Evolutionary conservation across 2,113 vertebrate species (phyloP).

Genomic region (Ardeotis arabs): DNA sequence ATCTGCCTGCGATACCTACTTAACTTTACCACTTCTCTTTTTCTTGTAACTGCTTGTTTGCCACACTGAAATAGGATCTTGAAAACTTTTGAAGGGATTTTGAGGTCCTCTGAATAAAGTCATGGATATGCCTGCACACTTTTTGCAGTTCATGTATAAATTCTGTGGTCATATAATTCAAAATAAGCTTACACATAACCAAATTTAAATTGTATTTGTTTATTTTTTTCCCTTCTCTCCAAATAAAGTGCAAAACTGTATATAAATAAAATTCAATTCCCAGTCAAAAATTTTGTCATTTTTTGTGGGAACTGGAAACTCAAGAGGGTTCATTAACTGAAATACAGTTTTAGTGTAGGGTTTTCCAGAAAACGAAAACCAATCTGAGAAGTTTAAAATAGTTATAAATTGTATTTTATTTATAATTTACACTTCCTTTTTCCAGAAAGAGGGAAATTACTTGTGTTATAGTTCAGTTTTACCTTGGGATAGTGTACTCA

Average conservation of each 20-base stretch:
- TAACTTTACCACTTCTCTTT: neutral
- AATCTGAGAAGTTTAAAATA: neutral
- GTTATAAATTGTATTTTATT: neutral
- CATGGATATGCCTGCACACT: rapidly evolving
- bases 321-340: neutral
- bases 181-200: neutral
- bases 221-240: neutral
- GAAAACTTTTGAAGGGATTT: neutral
- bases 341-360: neutral
- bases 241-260: neutral
- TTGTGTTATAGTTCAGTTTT: neutral
- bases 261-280: neutral
- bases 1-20: neutral
- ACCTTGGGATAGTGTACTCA: neutral
- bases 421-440: neutral
- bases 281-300: neutral
- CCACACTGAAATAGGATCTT: neutral
- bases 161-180: neutral
- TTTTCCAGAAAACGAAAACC: neutral
- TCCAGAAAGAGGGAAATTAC: neutral
- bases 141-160: neutral
- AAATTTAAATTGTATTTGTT: neutral
- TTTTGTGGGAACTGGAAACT: neutral
- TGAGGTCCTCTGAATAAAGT: neutral
- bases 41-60: neutral